These are phyloP conservation scores for Apodemus sylvaticus DNA, from an alignment of 2,113 vertebrate genomes.

Conservation along the genomic window DNA sequence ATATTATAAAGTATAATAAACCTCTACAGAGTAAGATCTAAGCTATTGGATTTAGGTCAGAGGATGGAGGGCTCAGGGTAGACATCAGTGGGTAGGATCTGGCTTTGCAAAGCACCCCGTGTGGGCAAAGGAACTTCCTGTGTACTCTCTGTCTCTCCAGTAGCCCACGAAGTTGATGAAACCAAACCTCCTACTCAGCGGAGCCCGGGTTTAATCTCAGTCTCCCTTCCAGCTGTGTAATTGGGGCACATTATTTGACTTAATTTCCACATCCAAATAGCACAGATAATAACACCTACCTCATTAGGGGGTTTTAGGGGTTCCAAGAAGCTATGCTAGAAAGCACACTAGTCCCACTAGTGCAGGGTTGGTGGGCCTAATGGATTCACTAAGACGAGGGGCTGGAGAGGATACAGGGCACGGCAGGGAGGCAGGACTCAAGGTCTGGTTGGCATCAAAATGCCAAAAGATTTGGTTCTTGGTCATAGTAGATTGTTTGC, in stretches of 20 bases:
- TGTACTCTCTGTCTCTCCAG: not conserved
- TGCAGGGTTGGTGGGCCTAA: not conserved
- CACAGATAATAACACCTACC: not conserved
- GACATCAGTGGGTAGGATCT: not conserved
- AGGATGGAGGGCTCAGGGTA: not conserved
- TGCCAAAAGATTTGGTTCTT: not conserved
- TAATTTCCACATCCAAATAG: constrained; percentile 34
- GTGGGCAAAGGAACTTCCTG: not conserved
- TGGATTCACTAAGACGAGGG: not conserved
- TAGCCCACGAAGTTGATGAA: not conserved
- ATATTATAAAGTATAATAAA: not conserved
- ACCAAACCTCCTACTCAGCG: not conserved
- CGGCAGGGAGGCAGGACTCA: not conserved
- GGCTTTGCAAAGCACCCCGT: not conserved
- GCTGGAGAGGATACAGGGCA: not conserved
- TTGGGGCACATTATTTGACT: not conserved
- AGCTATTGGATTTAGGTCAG: not conserved
- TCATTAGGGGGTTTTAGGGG: not conserved
- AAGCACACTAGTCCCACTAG: not conserved
- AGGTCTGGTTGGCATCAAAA: not conserved
- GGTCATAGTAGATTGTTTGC: not conserved
- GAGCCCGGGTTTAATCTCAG: not conserved
- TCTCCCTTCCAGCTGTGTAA: not conserved
- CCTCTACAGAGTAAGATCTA: not conserved
- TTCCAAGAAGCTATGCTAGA: not conserved